Evolutionary conservation across 2,888 invertebrate species (phyloP), one percentile per base, ranked within the genome.

Genomic region (Diaprepes abbreviatus): DNA sequence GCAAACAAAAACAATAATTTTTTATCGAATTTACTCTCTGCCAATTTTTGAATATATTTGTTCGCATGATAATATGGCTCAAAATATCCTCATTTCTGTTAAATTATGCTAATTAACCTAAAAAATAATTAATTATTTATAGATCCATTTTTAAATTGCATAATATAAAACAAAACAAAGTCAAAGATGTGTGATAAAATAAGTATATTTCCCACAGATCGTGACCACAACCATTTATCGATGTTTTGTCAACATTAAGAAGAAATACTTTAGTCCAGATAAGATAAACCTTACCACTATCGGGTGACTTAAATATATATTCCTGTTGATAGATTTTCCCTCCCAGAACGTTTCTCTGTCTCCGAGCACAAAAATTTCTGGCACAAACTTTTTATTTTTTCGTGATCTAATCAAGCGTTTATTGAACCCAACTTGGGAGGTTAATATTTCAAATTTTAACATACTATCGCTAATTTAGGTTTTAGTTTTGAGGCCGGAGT

Each of bases 361-460:
- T 50, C 16, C 16, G 6, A 12, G 48, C 28, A 12, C 28, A 16
- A 16, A 28, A 48, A 48, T 50, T 19, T 50, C 48, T 50, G 48
- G 48, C 28, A 50, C 24, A 24, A 10, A 28, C 14, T 50, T 50
- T 50, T 50, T 50, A 28, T 63, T 54, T 64, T 64, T 45, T 65
- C 45, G 35, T 28, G 28, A 21, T 45, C 48, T 31, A 65, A 65
- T 65, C 48, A 48, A 57, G 48, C 65, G 65, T 55, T 57, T 57
- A 48, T 16, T 36, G 65, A 65, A 54, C 57, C 35, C 24, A 35
- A 40, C 19, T 28, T 35, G 43, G 31, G 17, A 54, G 54, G 63
- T 52, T 35, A 52, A 36, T 7, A 63, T 24, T 57, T 57, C 36
- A 2, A 17, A 40, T 43, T 58, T 58, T 58, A 31, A 31, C 58